Conservation (phyloP, 2,113 vertebrate genomes). For the Oryzias javanicus region DNA sequence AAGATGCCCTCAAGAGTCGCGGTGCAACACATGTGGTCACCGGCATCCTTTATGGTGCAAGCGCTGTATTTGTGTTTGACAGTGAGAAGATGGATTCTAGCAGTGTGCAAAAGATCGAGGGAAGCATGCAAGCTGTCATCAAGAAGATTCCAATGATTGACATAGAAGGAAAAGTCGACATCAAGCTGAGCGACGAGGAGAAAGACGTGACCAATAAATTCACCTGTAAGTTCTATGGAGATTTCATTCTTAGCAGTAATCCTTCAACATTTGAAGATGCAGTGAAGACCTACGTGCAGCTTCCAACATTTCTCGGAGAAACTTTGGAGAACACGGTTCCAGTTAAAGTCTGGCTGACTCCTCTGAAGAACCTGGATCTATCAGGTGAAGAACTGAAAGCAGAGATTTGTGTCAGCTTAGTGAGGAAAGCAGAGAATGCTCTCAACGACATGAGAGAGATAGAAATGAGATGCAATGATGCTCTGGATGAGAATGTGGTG, state of each 20-base stretch:
- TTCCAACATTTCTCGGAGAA: slow-evolving; percentile 17
- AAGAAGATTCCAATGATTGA: not conserved
- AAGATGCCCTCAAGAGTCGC: too few species aligned
- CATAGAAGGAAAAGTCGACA: not conserved
- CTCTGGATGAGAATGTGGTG: not conserved
- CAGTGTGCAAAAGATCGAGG: too few species aligned
- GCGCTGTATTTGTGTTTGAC: too few species aligned
- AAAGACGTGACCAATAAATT: slow-evolving; percentile 3
- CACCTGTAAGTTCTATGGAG: slow-evolving; percentile 9
- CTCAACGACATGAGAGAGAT: rapidly evolving
- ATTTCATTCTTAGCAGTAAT: too few species aligned
- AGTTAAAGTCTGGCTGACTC: slow-evolving; percentile 5
- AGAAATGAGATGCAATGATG: slow-evolving; percentile 37
- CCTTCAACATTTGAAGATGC: slow-evolving; percentile 8
- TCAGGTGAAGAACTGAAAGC: not conserved
- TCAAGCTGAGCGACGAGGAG: slow-evolving; percentile 1
- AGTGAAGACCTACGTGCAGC: slow-evolving; percentile 9
- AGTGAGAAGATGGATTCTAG: too few species aligned
- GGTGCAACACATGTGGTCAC: too few species aligned
- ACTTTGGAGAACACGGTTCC: not conserved
- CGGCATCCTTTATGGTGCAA: too few species aligned
- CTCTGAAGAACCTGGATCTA: not conserved
- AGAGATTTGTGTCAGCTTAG: not conserved
- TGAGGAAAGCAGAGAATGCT: not conserved
- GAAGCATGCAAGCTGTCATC: too few species aligned